Evolutionary conservation across 2,113 vertebrate species (phyloP), one percentile per base, ranked within the genome.

Genomic region (Cyrtonyx montezumae): DNA sequence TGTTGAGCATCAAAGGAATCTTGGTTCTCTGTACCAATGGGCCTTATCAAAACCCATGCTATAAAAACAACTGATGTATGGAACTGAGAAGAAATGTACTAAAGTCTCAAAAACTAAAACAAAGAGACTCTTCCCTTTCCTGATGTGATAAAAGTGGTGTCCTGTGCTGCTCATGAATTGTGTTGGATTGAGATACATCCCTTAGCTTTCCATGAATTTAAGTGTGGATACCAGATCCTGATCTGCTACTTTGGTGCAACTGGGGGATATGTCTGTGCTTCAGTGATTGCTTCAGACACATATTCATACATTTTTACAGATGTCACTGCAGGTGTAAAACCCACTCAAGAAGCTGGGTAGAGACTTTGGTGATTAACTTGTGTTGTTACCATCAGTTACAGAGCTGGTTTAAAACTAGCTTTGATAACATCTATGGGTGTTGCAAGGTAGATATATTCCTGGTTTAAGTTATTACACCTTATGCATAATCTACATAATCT

Each of bases 101-200:
- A 61, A 37, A 1, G 2, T 17, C 30, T 46, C 77, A 59, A 8
- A 34, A 67, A 61, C 55, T 71, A 63, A 68, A 89, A 83, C 14
- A 86, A 75, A 92, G 67, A 76, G 26, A 55, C 17, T 4, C n/a
- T 43, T 11, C 48, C 37, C 73, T 67, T 84, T 40, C 63, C 59
- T 87, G 40, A 36, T 92, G 49, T 91, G 87, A 87, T 61, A 53
- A 69, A 93, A 91, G 93, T 88, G n/a, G 90, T 91, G 55, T 61
- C 87, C 78, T 56, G 80, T 68, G n/a, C 88, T 65, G 36, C 40
- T 76, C 79, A 91, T 68, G 79, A 90, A 62, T 9, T 71, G 65
- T 58, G 84, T 56, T 61, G 74, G 93, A 91, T 56, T 67, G 83
- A 55, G 85, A 74, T 65, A 83, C 42, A 66, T 77, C 82, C 32